phyloP scores from a whole-genome alignment of 2,113 vertebrate genomes.

The Sceloporus undulatus region DNA sequence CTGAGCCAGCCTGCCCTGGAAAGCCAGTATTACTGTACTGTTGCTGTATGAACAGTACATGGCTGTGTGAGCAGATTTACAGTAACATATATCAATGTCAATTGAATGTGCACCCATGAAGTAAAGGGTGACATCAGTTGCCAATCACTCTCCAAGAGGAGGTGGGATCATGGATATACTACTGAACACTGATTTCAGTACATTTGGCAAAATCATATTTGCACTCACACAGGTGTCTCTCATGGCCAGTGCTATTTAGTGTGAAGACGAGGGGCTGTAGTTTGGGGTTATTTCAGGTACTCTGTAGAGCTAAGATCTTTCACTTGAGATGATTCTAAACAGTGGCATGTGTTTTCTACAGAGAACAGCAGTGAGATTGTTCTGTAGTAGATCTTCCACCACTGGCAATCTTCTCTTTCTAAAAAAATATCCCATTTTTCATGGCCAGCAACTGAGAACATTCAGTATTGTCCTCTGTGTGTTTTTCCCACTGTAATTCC shows the following conservation, averaged over 20 bases:
- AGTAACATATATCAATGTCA: not conserved
- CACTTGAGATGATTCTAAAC: too few relatives aligned
- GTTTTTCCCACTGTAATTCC: too few relatives aligned
- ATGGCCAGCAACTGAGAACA: too few relatives aligned
- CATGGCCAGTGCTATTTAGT: not conserved
- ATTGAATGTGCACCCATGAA: not conserved
- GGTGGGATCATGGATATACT: not conserved
- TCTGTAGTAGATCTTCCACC: too few relatives aligned
- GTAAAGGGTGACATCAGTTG: slow-evolving; percentile 20
- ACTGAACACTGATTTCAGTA: not conserved
- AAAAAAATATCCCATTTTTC: too few relatives aligned
- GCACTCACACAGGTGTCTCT: not conserved
- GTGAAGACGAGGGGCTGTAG: not conserved
- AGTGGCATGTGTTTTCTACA: too few relatives aligned
- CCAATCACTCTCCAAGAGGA: not conserved
- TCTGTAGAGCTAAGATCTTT: too few relatives aligned
- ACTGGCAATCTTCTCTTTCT: too few relatives aligned
- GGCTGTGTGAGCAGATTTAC: not conserved
- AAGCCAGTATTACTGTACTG: not conserved
- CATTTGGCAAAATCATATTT: not conserved
- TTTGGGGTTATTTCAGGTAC: not conserved
- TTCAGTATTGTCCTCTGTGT: too few relatives aligned
- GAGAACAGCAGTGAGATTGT: too few relatives aligned
- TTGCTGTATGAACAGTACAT: too few relatives aligned
- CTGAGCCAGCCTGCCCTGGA: not conserved